A percentile compares a stretch with the other conserved stretches of the same genome.
Evolutionary conservation across 2,888 invertebrate genomes (phyloP).

Genomic region (Cosmia pyralina): DNA sequence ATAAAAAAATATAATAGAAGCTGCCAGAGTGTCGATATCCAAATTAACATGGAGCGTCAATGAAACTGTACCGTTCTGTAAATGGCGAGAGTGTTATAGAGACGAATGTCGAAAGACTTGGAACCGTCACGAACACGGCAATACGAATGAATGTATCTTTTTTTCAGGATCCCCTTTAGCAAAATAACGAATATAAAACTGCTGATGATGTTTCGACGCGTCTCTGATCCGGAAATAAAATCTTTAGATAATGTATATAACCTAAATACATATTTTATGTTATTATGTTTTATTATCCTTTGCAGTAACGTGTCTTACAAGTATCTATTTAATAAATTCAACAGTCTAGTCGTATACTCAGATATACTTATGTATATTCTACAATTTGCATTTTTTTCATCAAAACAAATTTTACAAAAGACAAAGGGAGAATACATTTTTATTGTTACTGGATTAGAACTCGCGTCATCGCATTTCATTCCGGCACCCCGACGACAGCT

Average conservation of each 20-base stretch:
- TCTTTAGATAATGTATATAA: too few species aligned
- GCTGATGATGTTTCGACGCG: background rate
- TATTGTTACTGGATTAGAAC: slow-evolving; percentile 56
- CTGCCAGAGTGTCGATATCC: slow-evolving; percentile 32
- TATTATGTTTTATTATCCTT: background rate
- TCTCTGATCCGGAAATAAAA: background rate
- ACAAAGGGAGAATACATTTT: slow-evolving; percentile 50
- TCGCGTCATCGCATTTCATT: slow-evolving; percentile 61
- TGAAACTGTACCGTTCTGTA: slow-evolving; percentile 55
- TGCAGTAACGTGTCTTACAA: background rate
- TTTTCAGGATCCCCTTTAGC: slow-evolving; percentile 47
- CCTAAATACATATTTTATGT: background rate
- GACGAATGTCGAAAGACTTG: slow-evolving; percentile 69
- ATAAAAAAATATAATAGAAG: slow-evolving; percentile 36
- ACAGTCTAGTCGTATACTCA: background rate
- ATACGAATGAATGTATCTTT: slow-evolving; percentile 73
- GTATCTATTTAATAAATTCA: background rate
- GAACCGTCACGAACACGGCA: slow-evolving; percentile 64
- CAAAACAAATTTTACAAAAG: slow-evolving; percentile 51
- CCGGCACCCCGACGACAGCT: slow-evolving; percentile 46
- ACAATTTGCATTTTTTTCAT: slow-evolving; percentile 56
- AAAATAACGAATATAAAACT: slow-evolving; percentile 14
- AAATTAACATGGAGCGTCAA: slow-evolving; percentile 48
- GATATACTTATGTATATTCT: slow-evolving; percentile 21
- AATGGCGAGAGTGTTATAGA: slow-evolving; percentile 61